These are phyloP conservation scores for Chalcis sispes DNA, from an alignment of 2,888 invertebrate species.

Conservation along the genomic window DNA sequence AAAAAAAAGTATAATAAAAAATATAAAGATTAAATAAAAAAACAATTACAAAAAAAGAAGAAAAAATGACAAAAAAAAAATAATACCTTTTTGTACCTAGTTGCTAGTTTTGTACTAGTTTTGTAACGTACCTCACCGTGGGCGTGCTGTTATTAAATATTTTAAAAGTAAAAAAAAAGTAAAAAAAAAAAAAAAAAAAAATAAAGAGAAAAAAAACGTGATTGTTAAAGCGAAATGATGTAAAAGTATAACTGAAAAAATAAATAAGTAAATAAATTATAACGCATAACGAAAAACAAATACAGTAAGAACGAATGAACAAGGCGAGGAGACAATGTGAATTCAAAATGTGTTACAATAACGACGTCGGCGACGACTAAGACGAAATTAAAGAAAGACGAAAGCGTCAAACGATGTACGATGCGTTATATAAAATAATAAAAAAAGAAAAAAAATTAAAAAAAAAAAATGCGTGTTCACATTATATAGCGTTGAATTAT, in stretches of 20 bases:
- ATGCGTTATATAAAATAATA: background rate
- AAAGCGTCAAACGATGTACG: background rate
- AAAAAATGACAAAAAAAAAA: conserved; percentile 18
- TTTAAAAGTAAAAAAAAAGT: conserved; percentile 62
- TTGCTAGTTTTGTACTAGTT: conserved; percentile 80
- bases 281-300: conserved; percentile 4
- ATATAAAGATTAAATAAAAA: conserved; percentile 9
- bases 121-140: conserved; percentile 77
- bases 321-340: conserved; percentile 57
- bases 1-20: conserved; percentile 20
- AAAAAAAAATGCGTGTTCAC: conserved; percentile 56
- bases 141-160: conserved; percentile 73
- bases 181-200: background rate
- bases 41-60: conserved; percentile 34
- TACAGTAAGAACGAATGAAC: conserved; percentile 9
- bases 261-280: conserved; percentile 3
- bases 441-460: background rate
- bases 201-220: conserved; percentile 50
- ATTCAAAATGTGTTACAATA: conserved; percentile 61
- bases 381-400: background rate
- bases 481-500: conserved; percentile 48
- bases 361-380: no score
- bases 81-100: conserved; percentile 78
- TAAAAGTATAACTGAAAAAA: conserved; percentile 48
- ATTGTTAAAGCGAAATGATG: conserved; percentile 66